phyloP scores from a whole-genome alignment of 2,888 invertebrate genomes.

The Lysandra coridon region DNA sequence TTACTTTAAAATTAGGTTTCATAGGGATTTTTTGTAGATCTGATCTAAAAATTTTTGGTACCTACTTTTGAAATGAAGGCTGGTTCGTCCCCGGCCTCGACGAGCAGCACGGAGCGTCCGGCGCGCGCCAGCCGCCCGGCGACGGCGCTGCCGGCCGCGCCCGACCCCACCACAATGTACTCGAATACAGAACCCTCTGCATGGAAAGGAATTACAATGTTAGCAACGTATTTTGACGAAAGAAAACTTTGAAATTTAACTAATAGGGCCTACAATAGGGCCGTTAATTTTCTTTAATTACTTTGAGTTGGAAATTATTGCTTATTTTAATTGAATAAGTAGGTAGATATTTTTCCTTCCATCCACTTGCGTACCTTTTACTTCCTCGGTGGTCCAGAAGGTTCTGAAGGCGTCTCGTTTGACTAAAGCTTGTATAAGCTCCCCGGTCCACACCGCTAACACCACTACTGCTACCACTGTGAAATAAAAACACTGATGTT shows the following conservation, averaged over 20 bases:
- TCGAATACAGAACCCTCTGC: conserved; percentile 63
- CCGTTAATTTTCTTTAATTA: too few relatives aligned
- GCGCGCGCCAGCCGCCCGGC: conserved; percentile 57
- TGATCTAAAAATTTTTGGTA: neutral
- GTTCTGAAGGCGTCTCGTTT: neutral
- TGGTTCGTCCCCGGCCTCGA: conserved; percentile 60
- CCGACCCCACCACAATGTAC: conserved; percentile 76
- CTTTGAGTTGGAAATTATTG: too few relatives aligned
- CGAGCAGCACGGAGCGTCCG: conserved; percentile 51
- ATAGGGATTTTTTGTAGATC: neutral
- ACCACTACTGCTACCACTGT: conserved; percentile 4
- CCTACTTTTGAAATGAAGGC: conserved; percentile 46
- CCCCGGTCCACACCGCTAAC: conserved; percentile 6
- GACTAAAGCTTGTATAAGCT: neutral
- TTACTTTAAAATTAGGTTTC: neutral
- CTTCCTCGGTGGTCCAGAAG: neutral
- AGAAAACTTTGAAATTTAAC: too few relatives aligned
- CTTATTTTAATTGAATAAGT: too few relatives aligned
- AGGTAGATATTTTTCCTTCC: too few relatives aligned
- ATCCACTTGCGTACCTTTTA: neutral
- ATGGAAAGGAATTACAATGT: neutral
- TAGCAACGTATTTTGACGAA: neutral
- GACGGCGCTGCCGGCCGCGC: conserved; percentile 55
- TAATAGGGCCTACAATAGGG: too few relatives aligned
- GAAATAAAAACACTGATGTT: neutral